Conservation (phyloP, 1,140 invertebrate genomes). For the Hycleus phaleratus region DNA sequence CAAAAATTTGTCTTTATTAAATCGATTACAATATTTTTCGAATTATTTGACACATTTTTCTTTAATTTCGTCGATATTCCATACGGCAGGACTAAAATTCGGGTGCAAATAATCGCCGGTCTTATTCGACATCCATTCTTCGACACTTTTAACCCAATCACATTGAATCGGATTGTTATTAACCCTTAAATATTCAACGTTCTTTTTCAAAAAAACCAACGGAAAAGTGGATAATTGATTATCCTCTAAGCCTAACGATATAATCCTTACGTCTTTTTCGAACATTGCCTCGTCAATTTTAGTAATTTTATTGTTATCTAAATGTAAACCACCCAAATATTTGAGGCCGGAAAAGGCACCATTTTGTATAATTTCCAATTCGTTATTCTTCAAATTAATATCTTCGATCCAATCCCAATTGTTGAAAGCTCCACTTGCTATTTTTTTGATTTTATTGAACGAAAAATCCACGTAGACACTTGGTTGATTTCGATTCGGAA, state of each 20-base stretch:
- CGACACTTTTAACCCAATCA: not conserved
- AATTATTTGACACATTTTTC: too few relatives aligned
- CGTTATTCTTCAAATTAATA: slow-evolving; percentile 1
- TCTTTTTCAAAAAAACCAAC: too few relatives aligned
- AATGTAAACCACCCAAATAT: not conserved
- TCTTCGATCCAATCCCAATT: not conserved
- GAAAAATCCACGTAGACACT: not conserved
- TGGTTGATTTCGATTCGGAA: too few relatives aligned
- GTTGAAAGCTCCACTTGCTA: not conserved
- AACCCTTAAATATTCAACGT: not conserved
- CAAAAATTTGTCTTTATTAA: too few relatives aligned
- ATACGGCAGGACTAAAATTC: too few relatives aligned
- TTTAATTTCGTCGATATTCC: too few relatives aligned
- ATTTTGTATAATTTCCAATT: not conserved
- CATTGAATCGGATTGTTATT: slow-evolving; percentile 2
- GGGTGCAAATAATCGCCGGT: not conserved
- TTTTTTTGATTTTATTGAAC: not conserved
- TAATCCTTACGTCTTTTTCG: slow-evolving; percentile 1
- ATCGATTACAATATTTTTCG: too few relatives aligned
- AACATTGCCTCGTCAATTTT: not conserved
- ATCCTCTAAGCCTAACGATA: too few relatives aligned
- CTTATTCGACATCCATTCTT: not conserved
- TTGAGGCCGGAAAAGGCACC: not conserved
- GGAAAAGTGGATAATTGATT: too few relatives aligned
- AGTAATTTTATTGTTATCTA: not conserved